Evolutionary conservation across 2,797 vertebrate species (phyloP), one percentile per base, ranked within the genome.

Genomic region (Iguana delicatissima): DNA sequence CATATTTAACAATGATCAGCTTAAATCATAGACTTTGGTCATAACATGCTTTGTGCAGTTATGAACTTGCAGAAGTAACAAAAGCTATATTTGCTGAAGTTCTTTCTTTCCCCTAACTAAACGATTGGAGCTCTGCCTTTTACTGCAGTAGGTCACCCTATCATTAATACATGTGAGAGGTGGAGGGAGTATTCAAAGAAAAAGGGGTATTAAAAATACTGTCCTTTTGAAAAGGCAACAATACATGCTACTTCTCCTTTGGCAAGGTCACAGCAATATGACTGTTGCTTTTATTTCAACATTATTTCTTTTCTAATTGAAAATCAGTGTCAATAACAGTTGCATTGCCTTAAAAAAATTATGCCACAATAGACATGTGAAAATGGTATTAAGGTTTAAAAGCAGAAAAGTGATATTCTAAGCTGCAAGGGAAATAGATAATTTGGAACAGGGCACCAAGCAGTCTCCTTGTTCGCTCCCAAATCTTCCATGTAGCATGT

Each of bases 401-500:
- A 84, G 52, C 91, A 92, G 85, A 86, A 57, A 92, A 94, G 13
- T 7, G 89, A 88, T 85, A 93, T 42, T 20, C 35, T 77, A 69
- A 67, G 32, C 3, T 80, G 29, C 24, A 24, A 74, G 3, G 35
- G 16, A 83, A 42, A 64, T 1, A 77, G 1, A 59, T 7, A 83
- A 88, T 85, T 87, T 85, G 76, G 69, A 92, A 18, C 38, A 89
- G 91, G 67, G 46, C 76, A 50, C 67, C 89, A 92, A 82, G 64
- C 26, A 94, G 87, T 91, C n/a, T 55, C 69, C 13, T 84, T 89
- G 91, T 91, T 86, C 81, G 67, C 69, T 92, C 90, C 88, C 77
- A 88, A n/a, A 87, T 89, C 90, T 93, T 93, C 88, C 83, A 80
- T 79, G 87, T 91, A 92, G 64, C 74, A 90, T 89, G 59, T 88